Conservation (phyloP, 2,888 invertebrate genomes). For the Lacanobia oleracea region DNA sequence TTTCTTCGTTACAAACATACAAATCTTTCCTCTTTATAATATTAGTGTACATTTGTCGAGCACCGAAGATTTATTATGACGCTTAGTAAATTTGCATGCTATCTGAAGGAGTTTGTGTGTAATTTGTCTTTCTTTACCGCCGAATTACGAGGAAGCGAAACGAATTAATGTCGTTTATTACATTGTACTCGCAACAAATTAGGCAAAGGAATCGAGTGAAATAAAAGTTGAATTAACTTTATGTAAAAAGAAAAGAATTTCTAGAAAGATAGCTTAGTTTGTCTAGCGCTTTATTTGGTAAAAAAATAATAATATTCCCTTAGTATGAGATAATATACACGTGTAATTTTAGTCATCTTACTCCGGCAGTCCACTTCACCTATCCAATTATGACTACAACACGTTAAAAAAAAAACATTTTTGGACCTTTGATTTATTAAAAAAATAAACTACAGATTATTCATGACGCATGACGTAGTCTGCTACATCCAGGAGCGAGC, state of each 20-base stretch:
- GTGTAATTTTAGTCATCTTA: no score
- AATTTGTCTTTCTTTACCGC: slow-evolving; percentile 58
- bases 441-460: no score
- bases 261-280: slow-evolving; percentile 15
- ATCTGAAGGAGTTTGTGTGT: slow-evolving; percentile 43
- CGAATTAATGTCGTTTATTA: slow-evolving; percentile 47
- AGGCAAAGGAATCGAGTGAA: slow-evolving; percentile 20
- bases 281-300: slow-evolving; percentile 15
- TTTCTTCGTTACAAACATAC: no score
- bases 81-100: slow-evolving; percentile 56
- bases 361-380: no score
- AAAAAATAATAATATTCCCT: no score
- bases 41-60: slow-evolving; percentile 31
- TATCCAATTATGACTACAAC: no score
- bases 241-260: slow-evolving; percentile 23
- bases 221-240: slow-evolving; percentile 27
- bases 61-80: slow-evolving; percentile 59
- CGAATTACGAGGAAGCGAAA: slow-evolving; percentile 43
- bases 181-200: slow-evolving; percentile 22
- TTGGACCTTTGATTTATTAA: no score
- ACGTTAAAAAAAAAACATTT: no score
- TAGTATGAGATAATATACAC: no score
- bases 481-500: background rate
- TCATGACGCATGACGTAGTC: no score
- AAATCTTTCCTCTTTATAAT: no score